Evolutionary conservation across 2,113 vertebrate genomes (phyloP), one percentile per base, ranked within the genome.

Genomic region (Hystrix cristata): DNA sequence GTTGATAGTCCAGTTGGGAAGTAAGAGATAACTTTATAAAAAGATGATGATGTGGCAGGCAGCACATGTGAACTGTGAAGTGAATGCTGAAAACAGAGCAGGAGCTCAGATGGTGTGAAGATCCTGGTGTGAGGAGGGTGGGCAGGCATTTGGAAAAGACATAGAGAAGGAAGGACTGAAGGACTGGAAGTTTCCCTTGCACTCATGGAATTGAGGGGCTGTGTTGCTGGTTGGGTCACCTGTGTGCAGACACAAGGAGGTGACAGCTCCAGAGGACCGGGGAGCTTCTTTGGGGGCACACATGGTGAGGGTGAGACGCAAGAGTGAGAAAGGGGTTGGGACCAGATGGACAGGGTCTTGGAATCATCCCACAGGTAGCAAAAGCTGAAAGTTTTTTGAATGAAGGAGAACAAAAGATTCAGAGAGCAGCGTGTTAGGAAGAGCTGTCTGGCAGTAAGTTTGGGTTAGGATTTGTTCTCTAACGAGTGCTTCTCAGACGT

Each of bases 331-430:
- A 1, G 5, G 7, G 5, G 5, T 0, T 55, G 29, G 53, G 46
- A 25, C n/a, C 53, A 76, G n/a, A 19, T 55, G 51, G 55, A 31
- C 29, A 38, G 60, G 60, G 14, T 34, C 55, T 84, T 93, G 7
- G 59, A 4, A 48, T 16, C 57, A 57, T 81, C 43, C 53, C 18
- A 18, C 4, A 29, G 55, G 43, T 31, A 67, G 57, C 62, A 90
- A 23, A 65, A 71, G 18, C 51, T 91, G 83, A n/a, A 96, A 88
- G 27, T 19, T 85, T 85, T 93, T 78, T 91, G 87, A 97, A 51
- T 84, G 64, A 74, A 85, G 76, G n/a, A 16, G 29, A 74, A 21
- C 80, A 76, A 67, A 78, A 72, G 62, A 38, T 46, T 65, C 27
- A 21, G 38, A 93, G 60, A 86, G 53, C 7, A 59, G 34, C 38